Conservation (phyloP, 2,888 invertebrate genomes). For the Noctua fimbriata region DNA sequence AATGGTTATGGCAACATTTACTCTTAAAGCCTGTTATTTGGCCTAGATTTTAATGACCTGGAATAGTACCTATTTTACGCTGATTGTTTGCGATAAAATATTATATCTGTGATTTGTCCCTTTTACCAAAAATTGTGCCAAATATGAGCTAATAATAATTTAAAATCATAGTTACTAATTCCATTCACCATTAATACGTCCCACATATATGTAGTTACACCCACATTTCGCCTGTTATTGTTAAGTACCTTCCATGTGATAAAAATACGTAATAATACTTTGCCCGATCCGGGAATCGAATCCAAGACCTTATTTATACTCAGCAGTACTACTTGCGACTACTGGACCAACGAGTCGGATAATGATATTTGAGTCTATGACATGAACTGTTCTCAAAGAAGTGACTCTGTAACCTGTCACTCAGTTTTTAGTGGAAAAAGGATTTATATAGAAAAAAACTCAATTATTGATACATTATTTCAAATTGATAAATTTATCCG, state of each 20-base stretch:
- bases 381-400: too few species aligned
- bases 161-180: background rate
- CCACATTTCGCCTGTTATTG: background rate
- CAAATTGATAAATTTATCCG: too few species aligned
- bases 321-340: background rate
- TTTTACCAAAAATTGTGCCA: background rate
- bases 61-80: background rate
- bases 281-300: background rate
- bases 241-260: background rate
- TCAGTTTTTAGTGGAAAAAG: too few species aligned
- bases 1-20: constrained; percentile 7
- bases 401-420: too few species aligned
- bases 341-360: background rate
- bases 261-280: background rate
- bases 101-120: background rate
- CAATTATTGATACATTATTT: too few species aligned
- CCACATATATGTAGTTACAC: background rate
- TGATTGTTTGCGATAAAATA: background rate
- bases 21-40: constrained; percentile 6
- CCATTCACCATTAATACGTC: background rate
- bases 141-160: background rate
- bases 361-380: background rate
- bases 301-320: background rate
- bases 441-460: too few species aligned
- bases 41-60: background rate